phyloP scores from a whole-genome alignment of 2,888 invertebrate genomes.

The Leistus spinibarbis region DNA sequence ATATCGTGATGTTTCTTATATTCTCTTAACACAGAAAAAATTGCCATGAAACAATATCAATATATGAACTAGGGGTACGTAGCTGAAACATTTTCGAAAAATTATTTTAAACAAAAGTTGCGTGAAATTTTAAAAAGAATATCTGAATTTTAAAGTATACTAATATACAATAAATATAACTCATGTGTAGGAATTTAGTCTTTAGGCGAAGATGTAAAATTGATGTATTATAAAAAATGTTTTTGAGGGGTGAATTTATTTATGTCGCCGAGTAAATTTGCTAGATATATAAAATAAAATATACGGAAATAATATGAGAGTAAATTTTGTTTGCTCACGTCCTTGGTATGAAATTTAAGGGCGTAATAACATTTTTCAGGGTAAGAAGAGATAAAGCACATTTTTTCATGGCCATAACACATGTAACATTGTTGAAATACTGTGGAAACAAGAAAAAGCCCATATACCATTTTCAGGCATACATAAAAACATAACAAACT shows the following conservation, averaged over 20 bases:
- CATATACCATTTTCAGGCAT: not conserved
- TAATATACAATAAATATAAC: no score
- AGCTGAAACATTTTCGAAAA: no score
- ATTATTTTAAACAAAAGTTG: no score
- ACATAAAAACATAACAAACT: not conserved
- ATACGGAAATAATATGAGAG: constrained; percentile 20
- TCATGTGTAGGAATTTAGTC: no score
- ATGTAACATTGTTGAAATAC: constrained; percentile 9
- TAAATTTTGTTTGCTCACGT: constrained; percentile 29
- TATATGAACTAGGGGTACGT: no score
- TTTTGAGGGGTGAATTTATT: not conserved
- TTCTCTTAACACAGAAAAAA: not conserved
- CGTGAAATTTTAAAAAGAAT: no score
- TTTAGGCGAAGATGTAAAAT: no score
- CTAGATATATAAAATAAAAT: not conserved
- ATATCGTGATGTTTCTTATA: not conserved
- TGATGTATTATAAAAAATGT: no score
- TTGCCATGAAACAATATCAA: no score
- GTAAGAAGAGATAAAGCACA: constrained; percentile 29
- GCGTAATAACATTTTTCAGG: constrained; percentile 25
- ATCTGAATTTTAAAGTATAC: no score
- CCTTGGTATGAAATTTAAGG: constrained; percentile 31
- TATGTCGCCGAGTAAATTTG: not conserved
- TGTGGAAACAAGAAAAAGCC: not conserved
- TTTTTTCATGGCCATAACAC: constrained; percentile 23